These are phyloP conservation scores for Apoda limacodes DNA, from an alignment of 2,888 invertebrate species.

Conservation along the genomic window DNA sequence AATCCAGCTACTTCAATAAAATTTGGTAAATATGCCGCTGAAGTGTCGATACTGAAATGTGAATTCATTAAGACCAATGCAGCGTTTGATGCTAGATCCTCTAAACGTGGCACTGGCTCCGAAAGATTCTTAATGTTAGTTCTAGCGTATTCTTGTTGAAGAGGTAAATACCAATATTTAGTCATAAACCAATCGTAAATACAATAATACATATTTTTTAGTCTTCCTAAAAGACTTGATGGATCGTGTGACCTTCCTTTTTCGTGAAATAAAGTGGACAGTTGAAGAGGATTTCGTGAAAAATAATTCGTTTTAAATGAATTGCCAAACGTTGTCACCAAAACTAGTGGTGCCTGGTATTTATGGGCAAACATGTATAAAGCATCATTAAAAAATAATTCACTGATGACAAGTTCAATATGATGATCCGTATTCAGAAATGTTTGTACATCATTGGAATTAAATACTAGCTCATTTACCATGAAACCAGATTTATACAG, in stretches of 20 bases:
- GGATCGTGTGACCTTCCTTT: too few relatives aligned
- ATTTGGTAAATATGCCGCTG: slow-evolving; percentile 38
- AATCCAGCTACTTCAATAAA: slow-evolving; percentile 50
- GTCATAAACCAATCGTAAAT: too few relatives aligned
- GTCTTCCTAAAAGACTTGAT: slow-evolving; percentile 13
- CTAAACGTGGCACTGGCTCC: too few relatives aligned
- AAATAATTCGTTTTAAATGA: slow-evolving; percentile 15
- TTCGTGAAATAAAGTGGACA: slow-evolving; percentile 15
- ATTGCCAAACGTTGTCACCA: slow-evolving; percentile 17
- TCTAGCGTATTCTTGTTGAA: too few relatives aligned
- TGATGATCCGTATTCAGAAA: slow-evolving; percentile 15
- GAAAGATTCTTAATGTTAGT: too few relatives aligned
- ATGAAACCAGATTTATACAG: slow-evolving; percentile 12
- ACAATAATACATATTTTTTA: slow-evolving; percentile 14
- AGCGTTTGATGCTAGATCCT: too few relatives aligned
- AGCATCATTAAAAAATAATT: slow-evolving; percentile 17
- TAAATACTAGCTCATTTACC: slow-evolving; percentile 11
- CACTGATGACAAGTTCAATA: slow-evolving; percentile 15
- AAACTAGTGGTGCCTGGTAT: slow-evolving; percentile 17
- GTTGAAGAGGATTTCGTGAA: slow-evolving; percentile 16
- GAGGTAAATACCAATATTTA: too few relatives aligned
- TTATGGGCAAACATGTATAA: slow-evolving; percentile 18
- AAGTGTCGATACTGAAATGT: slow-evolving; percentile 25
- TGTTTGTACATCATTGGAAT: slow-evolving; percentile 14
- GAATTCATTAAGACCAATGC: too few relatives aligned